Base-by-base conservation (phyloP, 2,113 vertebrate genomes). In the Hyla sarda region DNA sequence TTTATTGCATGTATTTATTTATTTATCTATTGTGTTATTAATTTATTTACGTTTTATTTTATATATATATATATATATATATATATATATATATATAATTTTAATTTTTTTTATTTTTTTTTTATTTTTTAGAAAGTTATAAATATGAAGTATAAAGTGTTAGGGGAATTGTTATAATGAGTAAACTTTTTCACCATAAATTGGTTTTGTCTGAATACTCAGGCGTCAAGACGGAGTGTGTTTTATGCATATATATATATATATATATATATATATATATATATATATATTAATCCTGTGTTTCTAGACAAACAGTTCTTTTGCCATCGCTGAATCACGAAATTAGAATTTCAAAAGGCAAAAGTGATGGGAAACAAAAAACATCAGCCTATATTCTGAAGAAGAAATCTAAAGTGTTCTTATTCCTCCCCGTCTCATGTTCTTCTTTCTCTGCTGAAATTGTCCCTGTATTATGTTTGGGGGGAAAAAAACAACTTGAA, bases 331-430 rank as follows among this genome's bases (percentile, higher is more conserved):
- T 16, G 67, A 71, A 71, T 32, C 2, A 32, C 21, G 67, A 41
- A 41, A 41, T 71, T 41, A 71, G 34, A 71, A 71, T 23, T 71
- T 71, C 34, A 71, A 71, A 69, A 41, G 34, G 67, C n/a, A n/a
- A 32, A 71, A 16, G 67, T 71, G 34, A 71, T 71, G 67, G 34
- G 19, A 71, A 41, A 41, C 19, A 37, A 52, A 71, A 71, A 21
- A 41, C 19, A 71, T 21, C 19, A 41, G 21, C 32, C 32, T 16
- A 21, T 34, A 34, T 19, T 34, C 32, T 21, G 30, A 71, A n/a
- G n/a, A n/a, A n/a, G n/a, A n/a, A n/a, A n/a, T n/a, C n/a, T n/a
- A n/a, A n/a, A 41, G 67, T 71, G 17, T 37, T 41, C 34, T 37
- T 71, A 19, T 34, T 11, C 32, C 2, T 34, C 17, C 30, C 5